phyloP scores from a whole-genome alignment of 2,113 vertebrate species.

The Phalacrocorax carbo region DNA sequence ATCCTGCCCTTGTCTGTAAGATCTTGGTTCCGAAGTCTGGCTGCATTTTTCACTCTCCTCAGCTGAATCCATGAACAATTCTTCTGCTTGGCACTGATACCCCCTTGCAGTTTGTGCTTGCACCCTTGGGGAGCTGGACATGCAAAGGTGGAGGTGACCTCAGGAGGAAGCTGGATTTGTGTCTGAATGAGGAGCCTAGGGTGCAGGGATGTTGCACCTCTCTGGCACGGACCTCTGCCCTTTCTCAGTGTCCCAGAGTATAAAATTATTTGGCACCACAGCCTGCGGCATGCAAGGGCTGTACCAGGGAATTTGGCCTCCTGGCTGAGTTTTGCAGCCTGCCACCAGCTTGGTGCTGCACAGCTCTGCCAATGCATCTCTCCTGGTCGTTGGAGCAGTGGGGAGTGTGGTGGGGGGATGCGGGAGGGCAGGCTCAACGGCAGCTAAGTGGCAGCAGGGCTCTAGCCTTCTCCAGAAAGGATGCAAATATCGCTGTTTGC shows the following conservation, averaged over 20 bases:
- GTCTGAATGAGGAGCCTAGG: not conserved
- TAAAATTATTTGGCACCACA: not conserved
- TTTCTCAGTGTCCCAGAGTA: not conserved
- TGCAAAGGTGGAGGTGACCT: not conserved
- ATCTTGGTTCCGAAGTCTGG: not conserved
- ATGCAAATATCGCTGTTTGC: not conserved
- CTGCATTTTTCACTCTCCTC: not conserved
- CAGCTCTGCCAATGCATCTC: not conserved
- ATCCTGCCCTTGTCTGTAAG: not conserved
- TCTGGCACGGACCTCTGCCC: not conserved
- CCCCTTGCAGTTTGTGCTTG: not conserved
- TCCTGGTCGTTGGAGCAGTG: accelerated
- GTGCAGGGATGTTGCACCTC: not conserved
- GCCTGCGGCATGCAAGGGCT: not conserved
- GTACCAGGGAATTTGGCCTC: not conserved
- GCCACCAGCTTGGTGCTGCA: accelerated
- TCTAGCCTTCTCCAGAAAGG: not conserved
- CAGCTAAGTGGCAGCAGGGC: accelerated
- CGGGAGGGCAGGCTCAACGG: not conserved
- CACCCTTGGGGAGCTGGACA: not conserved
- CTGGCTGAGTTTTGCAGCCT: not conserved
- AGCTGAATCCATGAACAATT: not conserved
- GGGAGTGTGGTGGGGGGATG: not conserved
- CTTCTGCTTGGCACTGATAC: not conserved
- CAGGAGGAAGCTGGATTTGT: not conserved